Percentiles rank a stretch among this genome's conserved stretches.
Evolutionary conservation across 2,888 invertebrate genomes (phyloP).

Genomic region (Bellardia pandia): DNA sequence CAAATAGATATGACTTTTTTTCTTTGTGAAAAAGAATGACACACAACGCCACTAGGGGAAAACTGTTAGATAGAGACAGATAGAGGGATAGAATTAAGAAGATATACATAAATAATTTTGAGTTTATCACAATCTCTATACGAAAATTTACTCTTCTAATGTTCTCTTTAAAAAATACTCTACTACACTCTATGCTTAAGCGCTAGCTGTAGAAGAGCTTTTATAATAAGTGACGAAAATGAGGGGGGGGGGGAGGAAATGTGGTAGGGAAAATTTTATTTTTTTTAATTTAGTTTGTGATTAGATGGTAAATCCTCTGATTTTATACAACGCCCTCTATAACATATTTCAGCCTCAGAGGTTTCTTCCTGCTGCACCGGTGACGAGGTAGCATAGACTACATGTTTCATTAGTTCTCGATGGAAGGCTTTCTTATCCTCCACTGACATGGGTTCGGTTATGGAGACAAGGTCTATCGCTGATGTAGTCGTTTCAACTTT

Average conservation of each 20-base stretch:
- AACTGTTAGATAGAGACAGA: not conserved
- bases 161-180: conserved; percentile 1
- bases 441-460: conserved; percentile 73
- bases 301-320: conserved; percentile 84
- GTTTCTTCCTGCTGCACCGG: conserved; percentile 93
- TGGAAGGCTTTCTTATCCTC: conserved; percentile 79
- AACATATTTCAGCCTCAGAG: conserved; percentile 95
- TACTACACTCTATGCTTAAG: conserved; percentile 10
- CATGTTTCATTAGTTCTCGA: conserved; percentile 83
- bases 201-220: conserved; percentile 16
- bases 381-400: conserved; percentile 88
- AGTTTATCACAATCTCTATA: conserved; percentile 73
- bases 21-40: conserved; percentile 19
- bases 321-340: conserved; percentile 93
- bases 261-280: not conserved
- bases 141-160: conserved; percentile 22
- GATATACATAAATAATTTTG: conserved; percentile 27
- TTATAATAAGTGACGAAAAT: not conserved
- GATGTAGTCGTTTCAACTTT: conserved; percentile 77
- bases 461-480: conserved; percentile 72
- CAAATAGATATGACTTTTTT: conserved; percentile 58
- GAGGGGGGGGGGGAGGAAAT: not conserved
- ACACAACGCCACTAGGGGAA: conserved; percentile 32
- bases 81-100: conserved; percentile 6
- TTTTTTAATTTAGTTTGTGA: conserved; percentile 81